Evolutionary conservation across 2,888 invertebrate species (phyloP).

Genomic region (Chesias legatella): DNA sequence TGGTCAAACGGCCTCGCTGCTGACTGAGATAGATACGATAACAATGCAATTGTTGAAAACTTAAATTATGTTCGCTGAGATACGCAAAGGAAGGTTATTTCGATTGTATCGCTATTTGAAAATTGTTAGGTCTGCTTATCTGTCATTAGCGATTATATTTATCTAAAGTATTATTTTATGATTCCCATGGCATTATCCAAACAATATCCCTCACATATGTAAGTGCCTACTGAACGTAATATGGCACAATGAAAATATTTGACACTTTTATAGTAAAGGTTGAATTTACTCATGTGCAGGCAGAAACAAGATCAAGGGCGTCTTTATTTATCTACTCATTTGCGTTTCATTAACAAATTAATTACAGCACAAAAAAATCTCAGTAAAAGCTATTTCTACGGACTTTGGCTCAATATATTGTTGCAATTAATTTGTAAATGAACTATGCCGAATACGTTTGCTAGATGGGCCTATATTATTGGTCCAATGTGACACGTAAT

Average conservation of each 20-base stretch:
- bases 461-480: no score
- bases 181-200: conserved; percentile 38
- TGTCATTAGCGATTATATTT: conserved; percentile 33
- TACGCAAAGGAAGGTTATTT: conserved; percentile 49
- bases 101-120: conserved; percentile 48
- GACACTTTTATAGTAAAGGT: conserved; percentile 15
- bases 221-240: conserved; percentile 19
- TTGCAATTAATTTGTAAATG: no score
- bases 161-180: conserved; percentile 36
- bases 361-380: no score
- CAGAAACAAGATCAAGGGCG: conserved; percentile 25
- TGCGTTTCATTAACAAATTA: no score
- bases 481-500: no score
- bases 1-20: conserved; percentile 27
- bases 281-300: conserved; percentile 1
- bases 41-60: conserved; percentile 64
- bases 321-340: not conserved
- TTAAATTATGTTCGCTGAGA: conserved; percentile 50
- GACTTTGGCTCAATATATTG: no score
- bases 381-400: no score
- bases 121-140: conserved; percentile 43
- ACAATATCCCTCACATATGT: conserved; percentile 30
- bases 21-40: conserved; percentile 47
- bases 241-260: conserved; percentile 19
- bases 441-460: no score